phyloP scores from a whole-genome alignment of 2,797 vertebrate genomes.

The Spinibarbus caldwelli region DNA sequence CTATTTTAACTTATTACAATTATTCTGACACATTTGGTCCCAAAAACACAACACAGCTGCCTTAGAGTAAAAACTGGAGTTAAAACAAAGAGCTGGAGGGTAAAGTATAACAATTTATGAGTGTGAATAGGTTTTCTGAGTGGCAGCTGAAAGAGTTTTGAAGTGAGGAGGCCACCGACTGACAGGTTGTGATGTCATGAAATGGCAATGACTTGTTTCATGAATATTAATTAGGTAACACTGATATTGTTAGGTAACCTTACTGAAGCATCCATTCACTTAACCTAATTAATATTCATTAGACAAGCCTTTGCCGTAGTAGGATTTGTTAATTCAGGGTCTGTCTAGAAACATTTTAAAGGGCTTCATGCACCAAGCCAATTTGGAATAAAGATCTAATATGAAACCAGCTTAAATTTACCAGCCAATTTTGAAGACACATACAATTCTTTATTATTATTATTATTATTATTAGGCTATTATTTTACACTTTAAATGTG shows the following conservation, averaged over 20 bases:
- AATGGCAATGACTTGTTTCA: not conserved
- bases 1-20: conserved; percentile 48
- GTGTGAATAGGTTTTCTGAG: not conserved
- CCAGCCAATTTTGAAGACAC: no score
- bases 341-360: not conserved
- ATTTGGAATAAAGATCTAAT: no score
- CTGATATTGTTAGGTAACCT: not conserved
- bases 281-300: not conserved
- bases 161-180: not conserved
- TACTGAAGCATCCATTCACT: not conserved
- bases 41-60: conserved; percentile 15
- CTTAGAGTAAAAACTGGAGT: not conserved
- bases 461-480: no score
- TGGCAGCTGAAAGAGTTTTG: not conserved
- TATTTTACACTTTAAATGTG: no score
- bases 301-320: not conserved
- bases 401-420: no score
- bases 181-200: not conserved
- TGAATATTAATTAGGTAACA: not conserved
- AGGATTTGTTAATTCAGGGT: not conserved
- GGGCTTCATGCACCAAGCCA: not conserved
- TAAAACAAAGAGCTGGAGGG: not conserved
- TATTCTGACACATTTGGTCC: conserved; percentile 29
- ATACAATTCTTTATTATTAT: no score
- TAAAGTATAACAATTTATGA: not conserved